These are phyloP conservation scores for Eublepharis macularius DNA, from an alignment of 2,113 vertebrate genomes.

Conservation along the genomic window DNA sequence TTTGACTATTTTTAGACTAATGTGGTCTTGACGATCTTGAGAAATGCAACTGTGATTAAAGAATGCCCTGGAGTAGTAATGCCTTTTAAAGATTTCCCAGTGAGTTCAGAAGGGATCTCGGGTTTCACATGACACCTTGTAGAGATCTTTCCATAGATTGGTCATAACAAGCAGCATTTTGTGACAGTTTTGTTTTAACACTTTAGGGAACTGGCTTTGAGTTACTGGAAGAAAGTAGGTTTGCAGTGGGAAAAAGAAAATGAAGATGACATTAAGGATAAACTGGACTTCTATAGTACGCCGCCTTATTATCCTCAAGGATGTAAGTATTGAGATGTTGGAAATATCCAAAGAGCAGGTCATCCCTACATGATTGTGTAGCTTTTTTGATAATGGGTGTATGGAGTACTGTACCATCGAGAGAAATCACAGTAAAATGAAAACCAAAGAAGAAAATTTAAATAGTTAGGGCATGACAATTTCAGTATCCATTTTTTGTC, in stretches of 20 bases:
- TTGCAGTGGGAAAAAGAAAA: slow-evolving; percentile 96
- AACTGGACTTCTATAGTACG: slow-evolving; percentile 85
- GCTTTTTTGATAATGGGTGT: background rate
- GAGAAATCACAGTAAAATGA: too few relatives aligned
- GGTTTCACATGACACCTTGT: background rate
- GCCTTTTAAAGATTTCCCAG: background rate
- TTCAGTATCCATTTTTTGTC: too few relatives aligned
- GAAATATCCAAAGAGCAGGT: background rate
- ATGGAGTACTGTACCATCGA: too few relatives aligned
- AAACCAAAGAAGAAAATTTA: too few relatives aligned
- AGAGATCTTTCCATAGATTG: background rate
- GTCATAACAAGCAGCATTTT: background rate
- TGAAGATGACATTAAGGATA: slow-evolving; percentile 94
- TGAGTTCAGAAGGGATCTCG: background rate
- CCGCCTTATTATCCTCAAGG: slow-evolving; percentile 82
- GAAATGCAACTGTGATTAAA: background rate
- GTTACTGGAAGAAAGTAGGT: slow-evolving; percentile 88
- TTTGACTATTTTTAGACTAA: too few relatives aligned
- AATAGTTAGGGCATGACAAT: too few relatives aligned
- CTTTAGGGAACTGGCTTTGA: slow-evolving; percentile 78
- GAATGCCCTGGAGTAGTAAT: background rate
- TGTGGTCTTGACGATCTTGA: too few relatives aligned
- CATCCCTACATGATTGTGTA: background rate
- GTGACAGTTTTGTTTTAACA: slow-evolving; percentile 19
- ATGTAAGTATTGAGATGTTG: slow-evolving; percentile 71